A percentile compares a stretch with the other conserved stretches of the same genome.
Evolutionary conservation across 2,888 invertebrate species (phyloP).

Genomic region (Agrypnus murinus): DNA sequence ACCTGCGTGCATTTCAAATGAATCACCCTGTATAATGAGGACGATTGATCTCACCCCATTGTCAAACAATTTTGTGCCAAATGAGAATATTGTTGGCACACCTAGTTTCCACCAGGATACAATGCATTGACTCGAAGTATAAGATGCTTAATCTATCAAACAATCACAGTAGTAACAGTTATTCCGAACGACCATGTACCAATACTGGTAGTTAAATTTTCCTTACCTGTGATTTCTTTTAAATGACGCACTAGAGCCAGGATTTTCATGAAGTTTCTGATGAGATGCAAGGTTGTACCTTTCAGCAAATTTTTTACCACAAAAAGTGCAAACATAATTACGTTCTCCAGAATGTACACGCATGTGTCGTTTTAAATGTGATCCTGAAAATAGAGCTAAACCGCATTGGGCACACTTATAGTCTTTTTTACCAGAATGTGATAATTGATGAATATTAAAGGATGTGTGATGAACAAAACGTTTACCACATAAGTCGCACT

Average conservation of each 20-base stretch:
- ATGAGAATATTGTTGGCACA: too few species aligned
- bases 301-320: constrained; percentile 78
- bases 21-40: too few species aligned
- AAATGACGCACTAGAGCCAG: constrained; percentile 1
- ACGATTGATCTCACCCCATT: too few species aligned
- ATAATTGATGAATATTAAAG: constrained; percentile 80
- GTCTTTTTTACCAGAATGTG: constrained; percentile 77
- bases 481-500: constrained; percentile 69
- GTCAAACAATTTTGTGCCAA: too few species aligned
- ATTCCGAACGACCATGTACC: too few species aligned
- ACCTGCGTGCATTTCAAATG: too few species aligned
- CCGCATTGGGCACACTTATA: constrained; percentile 78
- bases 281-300: constrained; percentile 69
- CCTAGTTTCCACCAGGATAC: too few species aligned
- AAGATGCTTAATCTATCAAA: too few species aligned
- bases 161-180: too few species aligned
- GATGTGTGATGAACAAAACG: constrained; percentile 78
- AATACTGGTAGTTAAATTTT: background rate
- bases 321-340: constrained; percentile 74
- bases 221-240: constrained; percentile 48
- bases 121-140: too few species aligned
- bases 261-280: constrained; percentile 60
- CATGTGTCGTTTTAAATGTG: constrained; percentile 80
- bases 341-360: constrained; percentile 80
- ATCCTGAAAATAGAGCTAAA: constrained; percentile 77